Percentiles rank a stretch among this genome's conserved stretches.
Evolutionary conservation across 2,888 invertebrate species (phyloP).

Genomic region (Galerucella nymphaeae): DNA sequence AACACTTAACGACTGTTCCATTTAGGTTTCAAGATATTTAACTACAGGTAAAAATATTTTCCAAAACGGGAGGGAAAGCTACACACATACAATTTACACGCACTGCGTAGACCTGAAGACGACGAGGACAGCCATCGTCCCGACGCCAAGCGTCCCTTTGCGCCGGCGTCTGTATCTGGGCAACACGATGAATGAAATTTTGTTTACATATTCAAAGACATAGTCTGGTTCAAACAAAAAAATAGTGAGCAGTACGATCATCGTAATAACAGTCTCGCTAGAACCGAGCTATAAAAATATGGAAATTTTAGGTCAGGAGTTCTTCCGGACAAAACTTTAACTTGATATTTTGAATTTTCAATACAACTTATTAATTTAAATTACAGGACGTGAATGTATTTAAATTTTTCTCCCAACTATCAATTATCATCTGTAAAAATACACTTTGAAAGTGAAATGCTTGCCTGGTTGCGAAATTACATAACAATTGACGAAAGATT

Average conservation of each 20-base stretch:
- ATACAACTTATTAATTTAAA: too few relatives aligned
- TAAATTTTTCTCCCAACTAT: constrained; percentile 9
- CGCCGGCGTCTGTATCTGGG: constrained; percentile 31
- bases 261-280: too few relatives aligned
- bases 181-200: constrained; percentile 31
- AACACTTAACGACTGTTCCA: not conserved
- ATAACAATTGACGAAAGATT: constrained; percentile 30
- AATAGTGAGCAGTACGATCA: not conserved
- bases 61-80: constrained; percentile 10
- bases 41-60: not conserved
- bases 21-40: too few relatives aligned
- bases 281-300: not conserved
- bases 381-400: too few relatives aligned
- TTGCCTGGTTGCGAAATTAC: constrained; percentile 20
- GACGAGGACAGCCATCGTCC: constrained; percentile 49
- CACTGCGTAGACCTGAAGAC: constrained; percentile 52
- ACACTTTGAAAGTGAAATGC: constrained; percentile 30
- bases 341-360: too few relatives aligned
- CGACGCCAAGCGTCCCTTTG: constrained; percentile 33
- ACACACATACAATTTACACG: constrained; percentile 42
- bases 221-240: not conserved
- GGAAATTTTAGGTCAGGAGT: constrained; percentile 26
- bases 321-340: constrained; percentile 1
- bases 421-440: constrained; percentile 17
- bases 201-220: constrained; percentile 18